Conservation (phyloP, 2,113 vertebrate species). For the Narcine bancroftii region DNA sequence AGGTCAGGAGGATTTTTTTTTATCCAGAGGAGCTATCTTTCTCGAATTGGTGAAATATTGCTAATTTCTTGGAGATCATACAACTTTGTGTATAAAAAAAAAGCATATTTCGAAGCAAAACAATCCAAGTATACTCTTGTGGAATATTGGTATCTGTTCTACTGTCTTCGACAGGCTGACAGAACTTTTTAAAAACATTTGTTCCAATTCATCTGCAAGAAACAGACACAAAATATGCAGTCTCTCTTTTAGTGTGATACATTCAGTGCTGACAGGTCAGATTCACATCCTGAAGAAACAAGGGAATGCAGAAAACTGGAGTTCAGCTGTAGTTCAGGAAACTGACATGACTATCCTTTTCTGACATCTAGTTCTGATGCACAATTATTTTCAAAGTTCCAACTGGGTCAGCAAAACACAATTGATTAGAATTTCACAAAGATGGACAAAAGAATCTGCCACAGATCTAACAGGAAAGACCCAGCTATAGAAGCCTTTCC, state of each 20-base stretch:
- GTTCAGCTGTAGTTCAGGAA: constrained; percentile 35
- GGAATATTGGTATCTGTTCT: not conserved
- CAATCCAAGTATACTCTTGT: not conserved
- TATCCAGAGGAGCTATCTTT: not conserved
- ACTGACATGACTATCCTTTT: not conserved
- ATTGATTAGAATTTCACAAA: not conserved
- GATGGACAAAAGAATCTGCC: not conserved
- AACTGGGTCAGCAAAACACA: not conserved
- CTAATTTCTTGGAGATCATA: constrained; percentile 36
- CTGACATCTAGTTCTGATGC: not conserved
- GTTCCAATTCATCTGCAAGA: not conserved
- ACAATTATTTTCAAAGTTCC: constrained; percentile 6
- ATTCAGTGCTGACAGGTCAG: constrained; percentile 10
- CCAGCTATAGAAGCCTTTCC: not conserved
- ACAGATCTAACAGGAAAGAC: not conserved
- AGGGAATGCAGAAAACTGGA: constrained; percentile 9
- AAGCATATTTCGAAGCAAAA: constrained; percentile 44
- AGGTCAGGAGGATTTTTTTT: not conserved
- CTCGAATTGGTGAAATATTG: constrained; percentile 7
- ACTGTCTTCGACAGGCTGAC: not conserved
- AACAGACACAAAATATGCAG: not conserved
- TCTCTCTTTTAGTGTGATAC: not conserved
- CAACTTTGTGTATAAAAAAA: constrained; percentile 37
- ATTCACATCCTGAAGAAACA: constrained; percentile 21
- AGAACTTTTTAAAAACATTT: constrained; percentile 14